Evolutionary conservation across 2,113 vertebrate species (phyloP), one percentile per base, ranked within the genome.

Genomic region (Sciurus niger): DNA sequence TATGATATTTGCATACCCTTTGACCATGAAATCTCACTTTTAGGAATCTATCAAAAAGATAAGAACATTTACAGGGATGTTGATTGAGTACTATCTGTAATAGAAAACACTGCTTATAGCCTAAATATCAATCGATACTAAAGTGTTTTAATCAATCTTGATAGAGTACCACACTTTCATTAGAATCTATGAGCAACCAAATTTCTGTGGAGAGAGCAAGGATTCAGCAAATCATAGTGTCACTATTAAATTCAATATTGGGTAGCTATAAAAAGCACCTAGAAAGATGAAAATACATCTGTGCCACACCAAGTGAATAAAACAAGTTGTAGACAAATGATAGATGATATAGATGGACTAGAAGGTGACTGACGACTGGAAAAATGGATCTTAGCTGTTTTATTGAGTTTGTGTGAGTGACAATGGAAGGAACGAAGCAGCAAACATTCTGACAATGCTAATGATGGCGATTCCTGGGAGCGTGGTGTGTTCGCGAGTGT

Each of bases 101-200:
- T 2, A 70, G 68, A 11, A 77, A 83, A 60, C 0, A 24, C 40
- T 51, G 51, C 22, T 12, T 28, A 16, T 22, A 51, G 72, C 51
- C 80, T 53, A 51, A 77, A 9, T 84, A 43, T 32, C 25, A 24
- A 34, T 84, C 84, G 5, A 10, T n/a, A 55, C 40, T 30, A 85
- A 65, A 84, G 37, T 40, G 37, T 51, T 25, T 90, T 73, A 80
- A 72, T 92, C 72, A 90, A 80, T 72, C 67, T 32, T 32, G 72
- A 53, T 58, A 46, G 85, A 92, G 58, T 51, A 72, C 24, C 43
- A 43, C 24, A 13, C 4, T 76, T 37, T 72, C 93, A 78, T 93
- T 82, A 93, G 76, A 96, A 51, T 72, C 80, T 77, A 43, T 65
- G n/a, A 70, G 72, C 55, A 87, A 51, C 88, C 93, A 92, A 43